Conservation (phyloP, 2,113 vertebrate species). For the Siniperca chuatsi region DNA sequence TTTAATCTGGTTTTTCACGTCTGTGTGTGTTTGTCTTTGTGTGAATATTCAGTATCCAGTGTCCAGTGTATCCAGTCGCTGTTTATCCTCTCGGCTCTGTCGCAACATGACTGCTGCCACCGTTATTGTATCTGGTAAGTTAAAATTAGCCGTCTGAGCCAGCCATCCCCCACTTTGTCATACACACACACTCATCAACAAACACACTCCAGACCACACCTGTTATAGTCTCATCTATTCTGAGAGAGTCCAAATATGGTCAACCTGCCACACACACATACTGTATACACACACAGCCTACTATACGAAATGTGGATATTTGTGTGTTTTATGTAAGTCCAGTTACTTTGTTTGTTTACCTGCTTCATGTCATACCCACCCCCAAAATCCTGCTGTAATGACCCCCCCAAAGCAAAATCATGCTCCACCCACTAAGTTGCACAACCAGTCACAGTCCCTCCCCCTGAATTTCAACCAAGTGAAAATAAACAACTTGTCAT, state of each 20-base stretch:
- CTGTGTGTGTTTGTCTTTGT: not conserved
- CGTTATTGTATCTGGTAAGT: slow-evolving; percentile 64
- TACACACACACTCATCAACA: not conserved
- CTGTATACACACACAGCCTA: not conserved
- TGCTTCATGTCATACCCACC: not conserved
- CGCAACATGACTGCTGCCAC: slow-evolving; percentile 42
- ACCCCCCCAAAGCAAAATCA: not conserved
- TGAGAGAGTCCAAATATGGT: slow-evolving; percentile 87
- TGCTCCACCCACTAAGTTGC: slow-evolving; percentile 23
- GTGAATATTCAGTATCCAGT: too few species aligned
- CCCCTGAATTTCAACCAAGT: not conserved
- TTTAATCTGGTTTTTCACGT: not conserved
- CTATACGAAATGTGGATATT: fast-evolving
- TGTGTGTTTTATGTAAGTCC: not conserved
- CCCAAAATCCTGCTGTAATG: not conserved
- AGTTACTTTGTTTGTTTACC: not conserved
- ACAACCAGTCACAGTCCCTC: slow-evolving; percentile 1
- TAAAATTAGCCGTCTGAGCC: slow-evolving; percentile 85
- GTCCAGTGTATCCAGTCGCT: slow-evolving; percentile 21
- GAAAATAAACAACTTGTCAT: not conserved
- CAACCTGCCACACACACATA: slow-evolving; percentile 55
- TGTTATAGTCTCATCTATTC: slow-evolving; percentile 90
- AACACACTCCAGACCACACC: slow-evolving; percentile 81
- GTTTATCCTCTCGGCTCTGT: slow-evolving; percentile 60
- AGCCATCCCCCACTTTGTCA: not conserved